phyloP scores from a whole-genome alignment of 37 sponge, comb jelly and placozoan species.

The Theonella swinhoei region DNA sequence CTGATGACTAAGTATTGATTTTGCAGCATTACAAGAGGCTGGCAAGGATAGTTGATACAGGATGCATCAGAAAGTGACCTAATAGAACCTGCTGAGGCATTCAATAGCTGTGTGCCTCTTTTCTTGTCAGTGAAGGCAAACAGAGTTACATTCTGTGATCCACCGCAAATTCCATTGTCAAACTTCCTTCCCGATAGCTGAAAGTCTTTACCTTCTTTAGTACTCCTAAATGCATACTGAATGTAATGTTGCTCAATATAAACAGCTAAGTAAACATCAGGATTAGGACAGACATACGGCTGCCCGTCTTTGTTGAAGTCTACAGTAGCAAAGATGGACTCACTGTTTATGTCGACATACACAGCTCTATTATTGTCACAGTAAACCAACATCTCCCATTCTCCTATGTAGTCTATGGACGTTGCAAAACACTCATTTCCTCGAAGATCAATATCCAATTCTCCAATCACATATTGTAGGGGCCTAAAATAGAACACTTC shows the following conservation, averaged over 20 bases:
- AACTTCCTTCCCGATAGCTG: background rate
- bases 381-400: background rate
- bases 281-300: slow-evolving; percentile 2
- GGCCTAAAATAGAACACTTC: background rate
- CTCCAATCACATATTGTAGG: background rate
- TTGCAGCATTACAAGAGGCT: background rate
- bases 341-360: background rate
- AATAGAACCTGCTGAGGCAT: background rate
- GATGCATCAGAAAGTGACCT: background rate
- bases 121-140: background rate
- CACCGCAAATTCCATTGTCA: background rate
- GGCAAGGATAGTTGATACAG: background rate
- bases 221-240: background rate
- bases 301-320: background rate
- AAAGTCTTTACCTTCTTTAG: background rate
- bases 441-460: background rate
- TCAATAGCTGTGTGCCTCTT: background rate
- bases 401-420: background rate
- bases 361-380: background rate
- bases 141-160: background rate
- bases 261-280: background rate
- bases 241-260: background rate
- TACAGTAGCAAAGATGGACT: no score
- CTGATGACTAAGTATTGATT: background rate
- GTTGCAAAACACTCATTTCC: background rate